A percentile compares a stretch with the other conserved stretches of the same genome.
These are phyloP conservation scores for Sciurus carolinensis DNA, from an alignment of 2,797 vertebrate genomes.

Conservation along the genomic window DNA sequence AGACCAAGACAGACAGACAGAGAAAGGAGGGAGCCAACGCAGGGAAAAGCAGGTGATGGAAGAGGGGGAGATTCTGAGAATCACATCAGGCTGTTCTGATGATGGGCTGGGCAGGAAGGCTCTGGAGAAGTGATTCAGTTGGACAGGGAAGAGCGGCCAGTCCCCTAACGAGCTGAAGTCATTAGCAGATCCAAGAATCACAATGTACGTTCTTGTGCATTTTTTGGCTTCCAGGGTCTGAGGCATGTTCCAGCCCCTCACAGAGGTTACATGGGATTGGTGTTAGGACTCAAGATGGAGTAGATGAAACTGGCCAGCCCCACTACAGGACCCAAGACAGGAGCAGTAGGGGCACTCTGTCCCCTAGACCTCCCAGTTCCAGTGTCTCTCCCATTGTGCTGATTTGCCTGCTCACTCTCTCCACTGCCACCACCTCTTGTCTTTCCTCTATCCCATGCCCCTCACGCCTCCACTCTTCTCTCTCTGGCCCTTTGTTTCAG, in stretches of 20 bases:
- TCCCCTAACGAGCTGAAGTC: slow-evolving; percentile 85
- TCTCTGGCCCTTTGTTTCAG: background rate
- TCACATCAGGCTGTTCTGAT: slow-evolving; percentile 77
- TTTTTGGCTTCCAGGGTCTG: background rate
- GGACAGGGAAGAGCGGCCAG: slow-evolving; percentile 70
- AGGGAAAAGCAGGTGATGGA: background rate
- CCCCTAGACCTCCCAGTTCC: background rate
- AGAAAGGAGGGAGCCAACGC: background rate
- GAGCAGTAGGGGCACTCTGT: too few relatives aligned
- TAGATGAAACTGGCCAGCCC: background rate
- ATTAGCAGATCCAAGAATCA: slow-evolving; percentile 49
- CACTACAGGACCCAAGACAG: background rate
- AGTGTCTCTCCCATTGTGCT: background rate
- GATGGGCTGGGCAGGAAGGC: slow-evolving; percentile 82
- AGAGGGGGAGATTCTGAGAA: background rate
- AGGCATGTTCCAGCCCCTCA: background rate
- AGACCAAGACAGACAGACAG: slow-evolving; percentile 28
- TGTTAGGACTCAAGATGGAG: background rate
- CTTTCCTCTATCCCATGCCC: background rate
- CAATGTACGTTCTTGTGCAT: slow-evolving; percentile 15
- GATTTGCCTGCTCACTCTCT: background rate
- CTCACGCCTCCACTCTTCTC: background rate
- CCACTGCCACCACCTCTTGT: background rate
- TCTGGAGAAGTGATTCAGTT: slow-evolving; percentile 84
- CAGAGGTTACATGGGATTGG: background rate